phyloP scores from a whole-genome alignment of 2,113 vertebrate genomes.

The Pygoscelis adeliae region DNA sequence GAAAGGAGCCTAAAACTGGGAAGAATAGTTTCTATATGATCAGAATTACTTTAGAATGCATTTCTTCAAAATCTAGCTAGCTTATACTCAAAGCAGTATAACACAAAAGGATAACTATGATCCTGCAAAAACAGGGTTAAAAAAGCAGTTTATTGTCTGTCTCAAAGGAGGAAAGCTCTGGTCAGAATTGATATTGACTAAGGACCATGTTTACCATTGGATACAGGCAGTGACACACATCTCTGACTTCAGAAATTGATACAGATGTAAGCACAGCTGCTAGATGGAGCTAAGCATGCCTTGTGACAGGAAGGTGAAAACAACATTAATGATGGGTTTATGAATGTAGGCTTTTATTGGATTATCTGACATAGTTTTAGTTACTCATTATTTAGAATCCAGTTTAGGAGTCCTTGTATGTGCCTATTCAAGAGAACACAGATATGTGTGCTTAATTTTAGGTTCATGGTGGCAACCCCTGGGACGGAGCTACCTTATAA shows the following conservation, averaged over 20 bases:
- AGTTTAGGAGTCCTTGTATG: not conserved
- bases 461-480: not conserved
- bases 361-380: not conserved
- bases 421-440: not conserved
- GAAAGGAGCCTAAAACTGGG: not conserved
- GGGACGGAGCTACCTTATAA: not conserved
- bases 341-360: not conserved
- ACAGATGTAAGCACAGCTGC: not conserved
- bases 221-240: not conserved
- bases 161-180: not conserved
- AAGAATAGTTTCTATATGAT: not conserved
- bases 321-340: not conserved
- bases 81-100: not conserved
- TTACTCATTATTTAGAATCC: not conserved
- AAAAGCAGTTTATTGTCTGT: not conserved
- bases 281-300: not conserved
- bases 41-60: not conserved
- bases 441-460: not conserved
- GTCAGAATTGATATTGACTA: not conserved
- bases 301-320: not conserved
- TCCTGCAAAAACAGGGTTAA: not conserved
- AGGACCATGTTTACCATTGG: not conserved
- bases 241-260: not conserved
- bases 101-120: not conserved
- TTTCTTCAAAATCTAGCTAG: not conserved